Evolutionary conservation across 2,888 invertebrate genomes (phyloP), one percentile per base, ranked within the genome.

Genomic region (Sceliomorpha sp.): DNA sequence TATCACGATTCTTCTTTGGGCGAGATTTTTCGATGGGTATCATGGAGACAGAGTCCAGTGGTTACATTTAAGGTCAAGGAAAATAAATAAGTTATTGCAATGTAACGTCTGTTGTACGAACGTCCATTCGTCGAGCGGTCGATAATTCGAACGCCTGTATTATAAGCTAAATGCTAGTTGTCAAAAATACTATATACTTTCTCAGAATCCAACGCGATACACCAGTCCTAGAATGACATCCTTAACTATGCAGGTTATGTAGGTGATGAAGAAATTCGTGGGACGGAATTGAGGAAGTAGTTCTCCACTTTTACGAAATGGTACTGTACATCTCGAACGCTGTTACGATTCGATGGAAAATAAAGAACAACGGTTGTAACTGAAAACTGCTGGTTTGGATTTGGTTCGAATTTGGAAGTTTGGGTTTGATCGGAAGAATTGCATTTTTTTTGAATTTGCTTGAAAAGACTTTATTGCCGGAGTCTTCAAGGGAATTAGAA

Each of bases 41-140:
- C 6, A 26, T 24, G 32, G 50, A 68, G 60, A 68, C 36, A 26
- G 55, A 62, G 36, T 50, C 55, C 50, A 50, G 48, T 59, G 66
- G 24, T 48, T 44, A 32, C 14, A 63, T 70, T 42, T 70, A 70
- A 70, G 69, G 69, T 70, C 69, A 64, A 70, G 69, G 69, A 70
- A 70, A 70, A 70, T 64, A 70, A 70, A 70, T 70, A 70, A 70
- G 51, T 70, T 59, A 70, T 64, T 55, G 69, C 62, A 63, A 59
- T 63, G 69, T 70, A 70, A 55, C 69, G 53, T 69, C 63, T 69
- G 69, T 58, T 63, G 53, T 69, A 63, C 37, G 48, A 59, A 59
- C 53, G 69, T 59, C 63, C 59, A 69, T 69, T 58, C 53, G 42
- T 44, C 53, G 53, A 58, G 40, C 58, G 63, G 58, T 69, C 69